Evolutionary conservation across 2,888 invertebrate species (phyloP).

Genomic region (Nezara viridula): DNA sequence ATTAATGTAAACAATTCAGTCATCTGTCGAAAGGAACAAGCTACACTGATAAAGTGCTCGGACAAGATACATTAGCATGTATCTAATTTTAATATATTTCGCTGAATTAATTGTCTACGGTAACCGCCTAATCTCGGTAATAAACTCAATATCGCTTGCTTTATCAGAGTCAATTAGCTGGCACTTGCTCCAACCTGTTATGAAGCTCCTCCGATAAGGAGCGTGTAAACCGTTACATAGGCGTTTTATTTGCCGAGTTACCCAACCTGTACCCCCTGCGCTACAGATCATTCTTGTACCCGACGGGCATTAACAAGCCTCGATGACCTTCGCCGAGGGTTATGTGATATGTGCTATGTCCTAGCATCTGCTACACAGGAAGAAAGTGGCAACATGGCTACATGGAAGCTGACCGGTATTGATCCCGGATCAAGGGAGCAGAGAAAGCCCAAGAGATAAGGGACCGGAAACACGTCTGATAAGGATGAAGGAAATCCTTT

Average conservation of each 20-base stretch:
- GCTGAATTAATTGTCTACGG: not conserved
- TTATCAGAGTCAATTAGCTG: not conserved
- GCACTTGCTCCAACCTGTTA: not conserved
- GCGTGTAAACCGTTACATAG: constrained; percentile 2
- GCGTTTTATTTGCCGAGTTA: not conserved
- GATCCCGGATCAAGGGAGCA: constrained; percentile 11
- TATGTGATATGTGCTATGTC: not conserved
- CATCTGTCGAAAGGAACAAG: not conserved
- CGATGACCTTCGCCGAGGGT: constrained; percentile 14
- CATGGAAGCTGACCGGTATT: not conserved
- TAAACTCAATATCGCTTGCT: not conserved
- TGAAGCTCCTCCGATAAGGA: not conserved
- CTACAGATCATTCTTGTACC: not conserved
- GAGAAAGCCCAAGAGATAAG: constrained; percentile 39
- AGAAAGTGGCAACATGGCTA: constrained; percentile 8
- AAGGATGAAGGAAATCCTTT: constrained; percentile 40
- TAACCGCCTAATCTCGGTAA: not conserved
- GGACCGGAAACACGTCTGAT: constrained; percentile 5
- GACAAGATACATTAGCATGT: not conserved
- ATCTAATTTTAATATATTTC: not conserved
- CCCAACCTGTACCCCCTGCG: not conserved
- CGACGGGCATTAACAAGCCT: not conserved
- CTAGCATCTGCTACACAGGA: constrained; percentile 28
- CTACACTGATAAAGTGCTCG: not conserved
- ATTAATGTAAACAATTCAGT: not conserved